Evolutionary conservation across 2,888 invertebrate species (phyloP), one percentile per base, ranked within the genome.

Genomic region (Drosophila phalerata): DNA sequence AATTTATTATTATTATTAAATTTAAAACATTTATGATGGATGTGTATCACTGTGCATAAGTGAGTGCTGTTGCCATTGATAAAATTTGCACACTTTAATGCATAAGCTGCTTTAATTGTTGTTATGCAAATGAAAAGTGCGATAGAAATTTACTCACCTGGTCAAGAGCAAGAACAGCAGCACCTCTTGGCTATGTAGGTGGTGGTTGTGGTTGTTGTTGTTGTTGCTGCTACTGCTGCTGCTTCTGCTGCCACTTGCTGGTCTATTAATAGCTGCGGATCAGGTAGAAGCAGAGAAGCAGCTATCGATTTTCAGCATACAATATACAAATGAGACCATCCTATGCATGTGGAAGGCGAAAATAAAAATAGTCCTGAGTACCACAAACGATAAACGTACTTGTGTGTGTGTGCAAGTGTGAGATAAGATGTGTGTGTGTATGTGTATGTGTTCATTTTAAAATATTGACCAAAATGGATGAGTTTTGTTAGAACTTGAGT

Each of bases 261-360:
- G 49, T 52, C 45, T 77, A 79, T 76, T 63, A 76, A 76, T 77
- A 76, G 69, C 28, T 25, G 55, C 32, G 75, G 62, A 78, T 74
- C 79, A 74, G 79, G 79, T 74, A 61, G 57, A 43, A 69, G 65
- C 75, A 56, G 65, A 58, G 61, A 58, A 61, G 75, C 51, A 58
- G 64, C 68, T 84, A 84, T 84, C 75, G 83, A 84, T 84, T 84
- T 84, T 85, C 55, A 83, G 66, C 68, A 72, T 42, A 83, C 53
- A 55, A 61, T 58, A 67, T 49, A 74, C 72, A 74, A 77, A 84
- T 84, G 81, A 40, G 66, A 56, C 32, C 66, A 61, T 32, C 52
- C 30, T 48, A 47, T 40, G 61, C n/a, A 34, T 52, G 45, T 43
- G 37, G 30, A 37, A 43, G 45, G 40, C 45, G 25, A 45, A 49